Percentiles rank a stretch among this genome's conserved stretches.
phyloP scores from a whole-genome alignment of 2,113 vertebrate species.

The Microtus montanus region DNA sequence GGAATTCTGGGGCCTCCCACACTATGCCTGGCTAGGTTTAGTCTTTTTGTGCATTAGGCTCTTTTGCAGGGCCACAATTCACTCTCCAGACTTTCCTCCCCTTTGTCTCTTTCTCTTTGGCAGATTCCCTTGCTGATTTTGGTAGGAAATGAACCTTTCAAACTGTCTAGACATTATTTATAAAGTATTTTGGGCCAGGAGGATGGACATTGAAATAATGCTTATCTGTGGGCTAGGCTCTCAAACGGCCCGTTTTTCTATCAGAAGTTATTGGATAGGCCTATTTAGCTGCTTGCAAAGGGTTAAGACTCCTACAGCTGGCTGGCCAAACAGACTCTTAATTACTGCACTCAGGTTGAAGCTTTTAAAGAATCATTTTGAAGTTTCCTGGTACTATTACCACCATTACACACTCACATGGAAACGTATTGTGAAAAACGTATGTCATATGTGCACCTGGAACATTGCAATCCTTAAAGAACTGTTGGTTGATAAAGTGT shows the following conservation, averaged over 20 bases:
- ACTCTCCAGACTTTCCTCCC: background rate
- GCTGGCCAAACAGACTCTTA: slow-evolving; percentile 44
- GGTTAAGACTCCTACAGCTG: background rate
- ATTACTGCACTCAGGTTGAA: slow-evolving; percentile 46
- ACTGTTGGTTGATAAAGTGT: background rate
- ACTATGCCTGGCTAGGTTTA: too few relatives aligned
- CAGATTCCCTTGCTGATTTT: slow-evolving; percentile 35
- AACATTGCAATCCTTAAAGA: background rate
- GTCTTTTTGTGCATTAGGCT: too few relatives aligned
- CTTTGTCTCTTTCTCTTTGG: background rate
- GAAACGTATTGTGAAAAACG: slow-evolving; percentile 12
- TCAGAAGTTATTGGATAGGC: slow-evolving; percentile 45
- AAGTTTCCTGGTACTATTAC: slow-evolving; percentile 46
- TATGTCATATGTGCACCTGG: background rate
- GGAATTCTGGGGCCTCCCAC: too few relatives aligned
- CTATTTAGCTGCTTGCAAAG: slow-evolving; percentile 59
- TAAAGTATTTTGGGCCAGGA: slow-evolving; percentile 10
- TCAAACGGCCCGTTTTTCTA: background rate
- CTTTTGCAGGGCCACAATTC: too few relatives aligned
- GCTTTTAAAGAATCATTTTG: slow-evolving; percentile 53
- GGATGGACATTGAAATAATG: background rate
- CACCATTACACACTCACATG: background rate
- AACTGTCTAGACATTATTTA: background rate
- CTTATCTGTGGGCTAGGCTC: slow-evolving; percentile 32
- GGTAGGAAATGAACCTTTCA: slow-evolving; percentile 44